Percentiles rank a stretch among this genome's conserved stretches.
phyloP scores from a whole-genome alignment of 1,140 invertebrate species.

The Spodoptera frugiperda region DNA sequence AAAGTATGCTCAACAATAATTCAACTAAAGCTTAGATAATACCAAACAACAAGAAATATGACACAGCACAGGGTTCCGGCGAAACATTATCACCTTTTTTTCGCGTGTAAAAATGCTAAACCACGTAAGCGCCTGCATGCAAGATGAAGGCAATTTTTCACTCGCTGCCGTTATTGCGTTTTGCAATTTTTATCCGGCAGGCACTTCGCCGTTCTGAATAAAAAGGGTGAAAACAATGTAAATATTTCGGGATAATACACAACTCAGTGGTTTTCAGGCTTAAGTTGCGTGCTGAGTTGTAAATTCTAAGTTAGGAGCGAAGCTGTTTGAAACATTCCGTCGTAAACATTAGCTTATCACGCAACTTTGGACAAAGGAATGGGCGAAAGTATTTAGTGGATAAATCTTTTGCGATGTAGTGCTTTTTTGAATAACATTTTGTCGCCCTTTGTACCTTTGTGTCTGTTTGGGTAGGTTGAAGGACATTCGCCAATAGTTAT shows the following conservation, averaged over 20 bases:
- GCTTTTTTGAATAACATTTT: neutral
- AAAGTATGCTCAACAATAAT: neutral
- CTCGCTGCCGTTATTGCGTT: conserved; percentile 32
- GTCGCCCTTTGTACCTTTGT: neutral
- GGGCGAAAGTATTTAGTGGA: neutral
- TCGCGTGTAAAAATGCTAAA: conserved; percentile 11
- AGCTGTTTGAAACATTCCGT: neutral
- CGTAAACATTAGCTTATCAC: neutral
- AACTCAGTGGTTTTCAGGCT: neutral
- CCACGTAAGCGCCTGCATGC: conserved; percentile 39
- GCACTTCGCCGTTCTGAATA: neutral
- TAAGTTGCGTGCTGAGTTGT: neutral
- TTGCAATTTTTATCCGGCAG: conserved; percentile 37
- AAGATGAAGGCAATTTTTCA: conserved; percentile 42
- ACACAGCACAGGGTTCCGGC: conserved; percentile 2
- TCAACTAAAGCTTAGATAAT: conserved; percentile 11
- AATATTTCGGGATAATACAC: neutral
- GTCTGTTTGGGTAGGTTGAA: conserved; percentile 22
- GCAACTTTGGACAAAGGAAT: too few relatives aligned
- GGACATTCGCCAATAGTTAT: conserved; percentile 32
- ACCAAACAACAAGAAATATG: conserved; percentile 39
- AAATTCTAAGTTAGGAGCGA: neutral
- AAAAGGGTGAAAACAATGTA: neutral
- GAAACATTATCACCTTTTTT: conserved; percentile 17
- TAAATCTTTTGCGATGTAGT: neutral